Conservation (phyloP, 2,113 vertebrate genomes). For the Desmodus rotundus region DNA sequence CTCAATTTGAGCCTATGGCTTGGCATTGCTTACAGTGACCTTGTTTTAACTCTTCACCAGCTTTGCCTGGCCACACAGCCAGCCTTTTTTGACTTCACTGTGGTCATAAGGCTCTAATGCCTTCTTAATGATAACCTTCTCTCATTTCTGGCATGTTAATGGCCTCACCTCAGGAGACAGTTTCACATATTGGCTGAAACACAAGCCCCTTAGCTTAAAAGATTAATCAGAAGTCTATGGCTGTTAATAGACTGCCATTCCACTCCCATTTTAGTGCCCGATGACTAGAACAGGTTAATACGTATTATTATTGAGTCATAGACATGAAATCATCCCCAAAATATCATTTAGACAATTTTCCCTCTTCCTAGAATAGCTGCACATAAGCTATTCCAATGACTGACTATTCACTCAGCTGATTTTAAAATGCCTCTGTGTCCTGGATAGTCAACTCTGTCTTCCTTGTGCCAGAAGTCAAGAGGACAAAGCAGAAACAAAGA, state of each 20-base stretch:
- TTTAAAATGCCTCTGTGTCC: not conserved
- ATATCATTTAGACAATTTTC: constrained; percentile 40
- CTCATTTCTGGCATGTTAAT: constrained; percentile 59
- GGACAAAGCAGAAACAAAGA: not conserved
- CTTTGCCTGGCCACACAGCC: constrained; percentile 15
- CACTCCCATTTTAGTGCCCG: constrained; percentile 39
- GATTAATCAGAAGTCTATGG: constrained; percentile 62
- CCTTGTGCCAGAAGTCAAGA: constrained; percentile 19
- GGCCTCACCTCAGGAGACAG: constrained; percentile 62
- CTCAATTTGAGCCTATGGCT: constrained; percentile 31
- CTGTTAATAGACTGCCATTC: constrained; percentile 62
- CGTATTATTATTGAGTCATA: constrained; percentile 56
- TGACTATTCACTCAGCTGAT: not conserved
- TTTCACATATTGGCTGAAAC: constrained; percentile 62
- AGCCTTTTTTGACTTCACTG: constrained; percentile 14
- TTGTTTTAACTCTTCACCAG: constrained; percentile 33
- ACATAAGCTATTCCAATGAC: not conserved
- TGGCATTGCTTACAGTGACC: constrained; percentile 40
- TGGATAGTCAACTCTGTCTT: not conserved
- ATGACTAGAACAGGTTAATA: constrained; percentile 59
- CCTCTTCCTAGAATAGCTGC: not conserved
- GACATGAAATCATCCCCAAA: constrained; percentile 49
- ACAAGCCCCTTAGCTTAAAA: constrained; percentile 61
- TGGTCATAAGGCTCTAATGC: constrained; percentile 55
- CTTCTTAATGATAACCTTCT: constrained; percentile 66